phyloP scores from a whole-genome alignment of 2,113 vertebrate genomes.

The Paradoxurus hermaphroditus region DNA sequence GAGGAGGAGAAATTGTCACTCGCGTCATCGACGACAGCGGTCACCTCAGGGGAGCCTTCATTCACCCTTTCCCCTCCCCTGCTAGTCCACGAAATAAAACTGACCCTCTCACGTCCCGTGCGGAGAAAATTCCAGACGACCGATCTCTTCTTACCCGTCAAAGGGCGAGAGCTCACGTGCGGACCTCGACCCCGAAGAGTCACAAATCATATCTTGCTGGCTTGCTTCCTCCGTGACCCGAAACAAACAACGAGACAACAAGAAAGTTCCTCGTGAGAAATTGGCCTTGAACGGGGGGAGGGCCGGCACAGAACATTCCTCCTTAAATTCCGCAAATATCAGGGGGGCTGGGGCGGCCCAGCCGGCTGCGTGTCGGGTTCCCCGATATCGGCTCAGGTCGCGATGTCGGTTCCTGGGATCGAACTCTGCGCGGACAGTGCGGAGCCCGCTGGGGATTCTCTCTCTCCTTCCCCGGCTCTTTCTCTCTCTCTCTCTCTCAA shows the following conservation, averaged over 20 bases:
- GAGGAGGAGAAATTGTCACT: not conserved
- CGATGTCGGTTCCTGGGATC: too few species aligned
- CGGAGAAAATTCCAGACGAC: constrained; percentile 35
- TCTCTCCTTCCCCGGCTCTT: too few species aligned
- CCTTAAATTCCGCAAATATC: not conserved
- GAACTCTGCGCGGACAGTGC: too few species aligned
- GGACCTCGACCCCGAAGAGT: constrained; percentile 29
- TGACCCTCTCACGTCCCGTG: not conserved
- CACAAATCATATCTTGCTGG: constrained; percentile 29
- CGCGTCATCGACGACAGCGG: not conserved
- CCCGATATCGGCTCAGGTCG: too few species aligned
- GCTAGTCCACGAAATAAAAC: constrained; percentile 4
- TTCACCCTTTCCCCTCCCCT: not conserved
- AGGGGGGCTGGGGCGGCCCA: too few species aligned
- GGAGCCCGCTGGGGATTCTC: too few species aligned
- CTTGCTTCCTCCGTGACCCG: constrained; percentile 26
- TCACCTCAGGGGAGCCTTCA: not conserved
- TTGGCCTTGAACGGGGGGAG: constrained; percentile 10
- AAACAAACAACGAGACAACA: not conserved
- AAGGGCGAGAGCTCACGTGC: constrained; percentile 9
- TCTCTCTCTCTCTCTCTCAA: too few species aligned
- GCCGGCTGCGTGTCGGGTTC: too few species aligned
- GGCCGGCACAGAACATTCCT: not conserved
- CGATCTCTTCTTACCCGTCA: constrained; percentile 56
- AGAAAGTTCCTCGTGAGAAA: not conserved